These are phyloP conservation scores for Plemyria rubiginata DNA, from an alignment of 2,888 invertebrate genomes.

Conservation along the genomic window DNA sequence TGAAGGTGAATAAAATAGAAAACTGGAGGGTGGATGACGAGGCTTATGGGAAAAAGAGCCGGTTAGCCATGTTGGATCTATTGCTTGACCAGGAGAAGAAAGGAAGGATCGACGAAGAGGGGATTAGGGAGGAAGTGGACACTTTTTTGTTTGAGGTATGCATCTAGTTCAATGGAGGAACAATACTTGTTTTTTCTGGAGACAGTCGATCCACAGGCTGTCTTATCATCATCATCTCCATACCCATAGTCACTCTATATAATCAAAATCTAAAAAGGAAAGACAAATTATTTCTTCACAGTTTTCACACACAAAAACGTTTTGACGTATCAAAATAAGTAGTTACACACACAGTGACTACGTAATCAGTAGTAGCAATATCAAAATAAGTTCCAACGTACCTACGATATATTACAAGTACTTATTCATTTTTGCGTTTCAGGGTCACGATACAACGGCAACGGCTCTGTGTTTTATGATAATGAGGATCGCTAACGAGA, in stretches of 20 bases:
- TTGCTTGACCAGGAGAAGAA: constrained; percentile 84
- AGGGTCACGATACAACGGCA: constrained; percentile 81
- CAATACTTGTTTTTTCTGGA: too few species aligned
- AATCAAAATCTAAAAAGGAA: too few species aligned
- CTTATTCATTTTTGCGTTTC: constrained; percentile 1
- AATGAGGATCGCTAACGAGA: constrained; percentile 73
- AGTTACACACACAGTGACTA: too few species aligned
- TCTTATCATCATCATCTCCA: too few species aligned
- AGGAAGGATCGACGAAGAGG: constrained; percentile 82
- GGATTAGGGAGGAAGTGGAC: constrained; percentile 88
- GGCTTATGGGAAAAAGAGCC: constrained; percentile 67
- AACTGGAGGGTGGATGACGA: constrained; percentile 37
- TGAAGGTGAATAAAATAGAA: constrained; percentile 36
- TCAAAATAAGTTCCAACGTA: too few species aligned
- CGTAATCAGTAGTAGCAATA: too few species aligned
- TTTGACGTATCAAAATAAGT: too few species aligned
- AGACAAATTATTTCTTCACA: too few species aligned
- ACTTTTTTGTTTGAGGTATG: constrained; percentile 87
- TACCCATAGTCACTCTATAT: too few species aligned
- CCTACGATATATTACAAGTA: too few species aligned
- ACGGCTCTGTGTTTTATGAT: constrained; percentile 63
- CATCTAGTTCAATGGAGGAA: background rate
- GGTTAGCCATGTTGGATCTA: constrained; percentile 87
- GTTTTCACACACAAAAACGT: too few species aligned
- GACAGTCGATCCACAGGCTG: too few species aligned